Evolutionary conservation across 2,113 vertebrate species (phyloP), one percentile per base, ranked within the genome.

Genomic region (Syngnathus typhle): DNA sequence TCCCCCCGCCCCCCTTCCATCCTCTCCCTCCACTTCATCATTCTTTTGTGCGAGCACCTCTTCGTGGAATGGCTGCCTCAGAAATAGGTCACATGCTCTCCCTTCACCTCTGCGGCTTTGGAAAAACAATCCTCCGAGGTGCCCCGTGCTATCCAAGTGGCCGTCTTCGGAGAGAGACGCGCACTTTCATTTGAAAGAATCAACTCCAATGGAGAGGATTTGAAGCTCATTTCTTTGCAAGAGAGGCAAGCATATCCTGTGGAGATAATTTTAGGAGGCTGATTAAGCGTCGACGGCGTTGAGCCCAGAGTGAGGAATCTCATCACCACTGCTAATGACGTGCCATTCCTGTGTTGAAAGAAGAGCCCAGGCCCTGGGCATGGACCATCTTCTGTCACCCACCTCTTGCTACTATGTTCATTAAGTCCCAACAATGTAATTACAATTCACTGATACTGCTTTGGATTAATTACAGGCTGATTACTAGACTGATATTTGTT

Each of bases 241-340:
- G 79, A 73, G 76, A 88, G 82, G 65, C 83, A 76, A 82, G 82
- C 70, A 75, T 86, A 84, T 84, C 84, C 83, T 83, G 84, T 86
- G 72, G 86, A 88, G 87, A 85, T 87, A 84, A 89, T 88, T 85
- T 84, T 74, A 80, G 81, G 79, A 74, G 78, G 73, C 82, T 88
- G 87, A 88, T 90, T 88, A 90, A 87, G 82, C 84, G 71, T 77
- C 82, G 83, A 82, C 78, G 74, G 80, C 81, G 80, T 87, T 85
- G 82, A 85, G 87, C 85, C 82, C 79, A 81, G 82, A 85, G 84
- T 87, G 82, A 88, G 83, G 82, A 86, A 88, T 80, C 79, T 82
- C 86, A 88, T 88, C 87, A 88, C 72, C 72, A 67, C 52, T 55
- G 60, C 84, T 90, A 90, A 91, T 90, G 88, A 90, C 85, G 78